Evolutionary conservation across 2,797 vertebrate species (phyloP).

Genomic region (Channa striata): DNA sequence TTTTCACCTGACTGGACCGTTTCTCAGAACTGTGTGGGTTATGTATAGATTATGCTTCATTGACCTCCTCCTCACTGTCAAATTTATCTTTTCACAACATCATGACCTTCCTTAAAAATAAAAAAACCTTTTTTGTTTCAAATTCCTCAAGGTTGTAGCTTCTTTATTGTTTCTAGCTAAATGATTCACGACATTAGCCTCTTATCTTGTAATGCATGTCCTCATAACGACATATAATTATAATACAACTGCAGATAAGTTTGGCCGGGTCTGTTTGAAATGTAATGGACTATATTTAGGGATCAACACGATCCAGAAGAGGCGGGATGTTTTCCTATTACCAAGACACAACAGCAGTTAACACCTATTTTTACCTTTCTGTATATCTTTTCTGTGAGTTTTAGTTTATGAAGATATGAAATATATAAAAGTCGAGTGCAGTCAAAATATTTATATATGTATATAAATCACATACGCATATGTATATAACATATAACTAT

Average conservation of each 20-base stretch:
- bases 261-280: background rate
- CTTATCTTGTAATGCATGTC: background rate
- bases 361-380: background rate
- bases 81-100: background rate
- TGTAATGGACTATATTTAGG: conserved; percentile 5
- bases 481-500: too few species aligned
- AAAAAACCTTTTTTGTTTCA: too few species aligned
- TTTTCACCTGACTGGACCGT: background rate
- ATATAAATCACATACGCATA: too few species aligned
- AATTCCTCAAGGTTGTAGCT: background rate
- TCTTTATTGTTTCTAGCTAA: background rate
- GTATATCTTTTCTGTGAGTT: background rate
- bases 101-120: background rate
- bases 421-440: background rate
- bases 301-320: background rate
- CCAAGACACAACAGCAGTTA: background rate
- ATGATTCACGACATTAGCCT: background rate
- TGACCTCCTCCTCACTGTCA: background rate
- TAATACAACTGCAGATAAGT: background rate
- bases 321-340: background rate
- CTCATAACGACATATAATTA: background rate
- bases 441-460: background rate
- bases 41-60: background rate
- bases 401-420: too few species aligned
- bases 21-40: background rate